A percentile compares a stretch with the other conserved stretches of the same genome.
Evolutionary conservation across 2,113 vertebrate species (phyloP).

Genomic region (Rhegmatorhina hoffmannsi): DNA sequence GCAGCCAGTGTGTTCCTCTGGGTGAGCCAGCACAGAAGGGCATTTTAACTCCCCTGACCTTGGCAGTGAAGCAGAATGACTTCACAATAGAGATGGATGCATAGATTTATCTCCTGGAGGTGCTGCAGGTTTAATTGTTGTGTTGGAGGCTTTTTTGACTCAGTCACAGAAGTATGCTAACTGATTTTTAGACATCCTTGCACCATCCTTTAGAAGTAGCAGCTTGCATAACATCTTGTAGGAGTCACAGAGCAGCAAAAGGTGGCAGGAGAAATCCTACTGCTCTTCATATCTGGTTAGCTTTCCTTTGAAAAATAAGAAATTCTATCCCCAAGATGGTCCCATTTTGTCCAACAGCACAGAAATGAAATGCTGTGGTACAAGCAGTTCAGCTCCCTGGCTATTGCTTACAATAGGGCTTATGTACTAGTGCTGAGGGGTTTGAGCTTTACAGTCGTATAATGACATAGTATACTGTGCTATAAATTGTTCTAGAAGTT

Average conservation of each 20-base stretch:
- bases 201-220: background rate
- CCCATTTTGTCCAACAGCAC: background rate
- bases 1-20: rapidly evolving
- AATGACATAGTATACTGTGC: rapidly evolving
- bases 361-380: background rate
- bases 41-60: background rate
- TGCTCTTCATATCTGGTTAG: background rate
- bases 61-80: background rate
- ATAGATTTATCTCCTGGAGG: background rate
- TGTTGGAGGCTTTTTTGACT: background rate
- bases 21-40: too few relatives aligned
- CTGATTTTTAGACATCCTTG: background rate
- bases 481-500: background rate
- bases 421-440: background rate
- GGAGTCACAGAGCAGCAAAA: background rate
- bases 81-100: background rate
- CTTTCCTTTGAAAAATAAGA: background rate
- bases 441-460: background rate
- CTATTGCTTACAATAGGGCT: background rate
- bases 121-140: background rate
- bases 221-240: background rate
- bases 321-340: background rate
- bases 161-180: background rate
- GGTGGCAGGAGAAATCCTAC: background rate
- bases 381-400: background rate